Base-by-base conservation (phyloP, 2,888 invertebrate genomes). In the Coremacera marginata region DNA sequence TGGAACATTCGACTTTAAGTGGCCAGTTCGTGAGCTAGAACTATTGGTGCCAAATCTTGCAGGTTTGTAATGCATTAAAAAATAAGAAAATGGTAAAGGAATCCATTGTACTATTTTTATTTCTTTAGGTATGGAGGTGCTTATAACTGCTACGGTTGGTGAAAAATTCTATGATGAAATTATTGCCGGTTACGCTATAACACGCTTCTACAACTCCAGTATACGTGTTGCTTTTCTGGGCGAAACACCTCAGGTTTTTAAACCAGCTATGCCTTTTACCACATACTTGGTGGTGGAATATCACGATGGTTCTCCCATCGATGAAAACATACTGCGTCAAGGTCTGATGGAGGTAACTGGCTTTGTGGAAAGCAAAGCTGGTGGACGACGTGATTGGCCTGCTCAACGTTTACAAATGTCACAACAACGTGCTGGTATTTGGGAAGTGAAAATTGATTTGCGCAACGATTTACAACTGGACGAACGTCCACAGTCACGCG, bases 221-320 rank as follows among this genome's bases (percentile, higher is more conserved):
- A 91, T 97, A 8, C 92, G 93, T 74, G 92, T 98, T 1, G 92
- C 93, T 52, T 96, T 98, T 89, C 91, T 98, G 2, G 98, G 98
- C 0, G 96, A 96, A 49, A 92, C 94, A 0, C 96, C 98, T 8
- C 96, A 98, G 89, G 94, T 98, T 19, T 98, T 98, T 90, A 98
- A 98, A 88, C 98, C 98, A 0, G 92, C 95, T 9, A 97, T 98
- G 95, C 96, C 97, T 0, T 95, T 97, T 84, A 94, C 94, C 80
- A 92, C 94, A 68, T 96, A 96, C 93, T 91, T 98, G 86, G 94
- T 95, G 11, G 96, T 96, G 0, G 95, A 96, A 2, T 96, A 95
- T 89, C 96, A 96, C 88, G 98, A 98, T 89, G 96, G 96, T 1
- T 96, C 98, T 0, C 93, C 94, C 0, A 90, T 97, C 27, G 91